These are phyloP conservation scores for Accipiter cooperii DNA, from an alignment of 2,113 vertebrate species.

Conservation along the genomic window DNA sequence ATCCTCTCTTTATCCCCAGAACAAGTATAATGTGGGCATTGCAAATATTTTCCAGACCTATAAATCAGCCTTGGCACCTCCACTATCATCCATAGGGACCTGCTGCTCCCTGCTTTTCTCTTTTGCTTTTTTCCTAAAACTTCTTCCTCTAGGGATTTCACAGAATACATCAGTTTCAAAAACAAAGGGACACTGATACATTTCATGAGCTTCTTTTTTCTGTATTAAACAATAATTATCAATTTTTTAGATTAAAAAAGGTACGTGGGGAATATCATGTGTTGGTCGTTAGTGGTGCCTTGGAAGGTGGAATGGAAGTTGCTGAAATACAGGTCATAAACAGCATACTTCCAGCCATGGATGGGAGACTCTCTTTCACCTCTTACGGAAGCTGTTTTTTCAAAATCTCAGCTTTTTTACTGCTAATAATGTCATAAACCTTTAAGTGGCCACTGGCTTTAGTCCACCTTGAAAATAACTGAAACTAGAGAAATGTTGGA, in stretches of 20 bases:
- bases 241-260: neutral
- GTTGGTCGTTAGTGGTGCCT: neutral
- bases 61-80: conserved; percentile 20
- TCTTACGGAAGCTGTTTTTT: neutral
- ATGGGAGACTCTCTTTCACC: neutral
- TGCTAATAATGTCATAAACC: neutral
- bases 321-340: neutral
- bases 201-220: neutral
- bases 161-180: neutral
- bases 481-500: neutral
- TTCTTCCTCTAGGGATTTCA: neutral
- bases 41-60: neutral
- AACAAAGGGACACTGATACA: neutral
- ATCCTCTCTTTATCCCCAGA: conserved; percentile 60
- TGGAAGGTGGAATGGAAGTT: neutral
- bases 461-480: neutral
- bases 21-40: neutral
- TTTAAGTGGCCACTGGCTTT: neutral
- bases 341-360: neutral
- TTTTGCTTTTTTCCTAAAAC: neutral
- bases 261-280: rapidly evolving
- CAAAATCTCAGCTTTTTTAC: neutral
- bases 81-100: neutral
- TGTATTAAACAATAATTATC: neutral
- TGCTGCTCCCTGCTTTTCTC: neutral